Evolutionary conservation across 2,888 invertebrate species (phyloP), one percentile per base, ranked within the genome.

Genomic region (Cetonia aurata): DNA sequence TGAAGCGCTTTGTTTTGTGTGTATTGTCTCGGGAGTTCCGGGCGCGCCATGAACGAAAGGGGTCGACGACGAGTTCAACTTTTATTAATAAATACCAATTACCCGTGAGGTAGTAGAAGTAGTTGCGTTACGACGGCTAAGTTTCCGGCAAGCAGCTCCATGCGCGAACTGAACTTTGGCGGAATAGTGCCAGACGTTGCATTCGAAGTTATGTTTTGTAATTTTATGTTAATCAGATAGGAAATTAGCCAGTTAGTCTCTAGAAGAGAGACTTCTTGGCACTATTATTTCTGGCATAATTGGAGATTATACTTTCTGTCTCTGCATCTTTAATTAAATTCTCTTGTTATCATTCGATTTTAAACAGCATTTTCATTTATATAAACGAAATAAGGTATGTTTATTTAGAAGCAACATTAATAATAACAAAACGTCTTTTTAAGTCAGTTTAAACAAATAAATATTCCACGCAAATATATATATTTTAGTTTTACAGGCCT

Each of bases 1-100:
- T 50, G 62, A 65, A 37, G 62, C 17, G 62, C 37, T 65, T 65
- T 65, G 62, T 65, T 65, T 50, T 50, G 62, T 50, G 19, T 57
- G 57, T 44, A 57, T 42, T 57, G 19, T 6, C 42, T 42, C 10
- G 57, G 42, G 57, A 57, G 6, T 12, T 57, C 42, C 6, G 1
- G 19, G 19, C 37, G 37, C 37, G 37, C 37, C 37, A 3, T 1
- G 37, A 65, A 25, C 25, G 15, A 19, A 33, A 46, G 31, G 13
- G 41, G 60, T 13, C 2, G 31, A 48, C 44, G 59, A 44, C 59
- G 44, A 59, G 42, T 60, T 60, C 46, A 60, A 46, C 31, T 60
- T 60, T 60, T 60, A 60, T 60, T 60, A 60, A 60, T 60, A 46
- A 60, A 60, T 60, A 60, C 60, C 44, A 60, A 60, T 60, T 60